These are phyloP conservation scores for Choloepus hoffmanni DNA, from an alignment of 2,113 vertebrate genomes.

Conservation along the genomic window DNA sequence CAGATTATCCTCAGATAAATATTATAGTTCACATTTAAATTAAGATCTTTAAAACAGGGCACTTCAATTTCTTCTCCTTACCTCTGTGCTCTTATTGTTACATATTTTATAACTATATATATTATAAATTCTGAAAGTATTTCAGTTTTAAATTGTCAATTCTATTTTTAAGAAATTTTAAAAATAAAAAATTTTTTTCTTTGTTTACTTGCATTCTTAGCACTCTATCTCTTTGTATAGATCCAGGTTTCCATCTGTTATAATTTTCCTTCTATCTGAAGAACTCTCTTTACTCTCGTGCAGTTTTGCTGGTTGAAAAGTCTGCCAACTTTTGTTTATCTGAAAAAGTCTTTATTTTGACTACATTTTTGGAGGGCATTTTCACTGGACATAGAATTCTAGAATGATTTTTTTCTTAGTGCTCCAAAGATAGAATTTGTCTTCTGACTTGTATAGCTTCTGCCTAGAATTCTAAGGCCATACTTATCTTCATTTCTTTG, in stretches of 20 bases:
- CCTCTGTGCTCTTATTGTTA: background rate
- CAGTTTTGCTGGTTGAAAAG: background rate
- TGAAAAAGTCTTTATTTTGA: background rate
- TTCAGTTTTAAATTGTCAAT: constrained; percentile 4
- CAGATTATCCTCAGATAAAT: background rate
- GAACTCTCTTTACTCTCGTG: background rate
- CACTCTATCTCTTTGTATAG: background rate
- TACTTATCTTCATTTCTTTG: background rate
- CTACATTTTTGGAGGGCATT: background rate
- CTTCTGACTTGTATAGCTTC: background rate
- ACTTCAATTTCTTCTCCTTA: background rate
- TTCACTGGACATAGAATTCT: background rate
- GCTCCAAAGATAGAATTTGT: background rate
- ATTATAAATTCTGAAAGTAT: background rate
- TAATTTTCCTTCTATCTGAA: background rate
- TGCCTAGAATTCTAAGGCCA: background rate
- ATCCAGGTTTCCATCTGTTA: background rate
- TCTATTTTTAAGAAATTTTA: background rate
- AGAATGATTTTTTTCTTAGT: background rate
- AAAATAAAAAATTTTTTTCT: background rate
- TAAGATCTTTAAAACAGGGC: background rate
- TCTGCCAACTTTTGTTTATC: background rate
- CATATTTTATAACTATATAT: background rate
- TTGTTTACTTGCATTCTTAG: background rate
- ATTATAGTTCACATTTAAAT: background rate